A percentile compares a stretch with the other conserved stretches of the same genome.
Evolutionary conservation across 1,140 invertebrate species (phyloP).

Genomic region (Antheraea mylitta): DNA sequence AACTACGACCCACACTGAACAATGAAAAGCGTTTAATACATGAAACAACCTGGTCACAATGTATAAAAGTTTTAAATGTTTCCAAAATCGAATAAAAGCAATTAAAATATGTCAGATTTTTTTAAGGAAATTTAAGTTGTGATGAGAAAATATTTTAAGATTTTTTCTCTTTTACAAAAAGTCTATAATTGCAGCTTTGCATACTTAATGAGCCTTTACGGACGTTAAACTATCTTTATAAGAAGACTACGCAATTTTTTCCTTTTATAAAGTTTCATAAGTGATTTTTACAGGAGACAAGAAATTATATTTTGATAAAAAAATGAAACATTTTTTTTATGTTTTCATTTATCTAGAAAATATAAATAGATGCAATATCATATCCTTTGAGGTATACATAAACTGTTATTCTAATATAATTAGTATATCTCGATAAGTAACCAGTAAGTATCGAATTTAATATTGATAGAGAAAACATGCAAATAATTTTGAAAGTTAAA

Average conservation of each 20-base stretch:
- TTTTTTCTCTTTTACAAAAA: neutral
- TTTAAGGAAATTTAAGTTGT: neutral
- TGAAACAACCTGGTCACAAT: conserved; percentile 51
- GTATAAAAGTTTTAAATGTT: too few species aligned
- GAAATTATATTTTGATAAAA: neutral
- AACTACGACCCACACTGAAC: conserved; percentile 62
- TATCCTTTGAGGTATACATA: too few species aligned
- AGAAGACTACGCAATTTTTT: neutral
- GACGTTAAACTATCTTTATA: neutral
- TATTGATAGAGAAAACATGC: too few species aligned
- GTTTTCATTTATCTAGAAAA: neutral
- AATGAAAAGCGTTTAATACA: conserved; percentile 73
- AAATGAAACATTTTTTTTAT: neutral
- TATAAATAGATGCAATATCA: too few species aligned
- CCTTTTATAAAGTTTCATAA: neutral
- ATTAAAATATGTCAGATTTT: neutral
- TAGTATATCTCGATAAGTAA: too few species aligned
- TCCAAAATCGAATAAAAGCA: neutral
- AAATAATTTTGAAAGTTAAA: too few species aligned
- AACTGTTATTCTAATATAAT: too few species aligned
- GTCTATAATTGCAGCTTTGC: neutral
- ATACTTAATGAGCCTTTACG: neutral
- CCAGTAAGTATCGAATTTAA: too few species aligned
- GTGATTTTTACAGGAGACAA: neutral
- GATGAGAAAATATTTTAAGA: neutral